Evolutionary conservation across 2,797 vertebrate genomes (phyloP).

Genomic region (Thamnophis elegans): DNA sequence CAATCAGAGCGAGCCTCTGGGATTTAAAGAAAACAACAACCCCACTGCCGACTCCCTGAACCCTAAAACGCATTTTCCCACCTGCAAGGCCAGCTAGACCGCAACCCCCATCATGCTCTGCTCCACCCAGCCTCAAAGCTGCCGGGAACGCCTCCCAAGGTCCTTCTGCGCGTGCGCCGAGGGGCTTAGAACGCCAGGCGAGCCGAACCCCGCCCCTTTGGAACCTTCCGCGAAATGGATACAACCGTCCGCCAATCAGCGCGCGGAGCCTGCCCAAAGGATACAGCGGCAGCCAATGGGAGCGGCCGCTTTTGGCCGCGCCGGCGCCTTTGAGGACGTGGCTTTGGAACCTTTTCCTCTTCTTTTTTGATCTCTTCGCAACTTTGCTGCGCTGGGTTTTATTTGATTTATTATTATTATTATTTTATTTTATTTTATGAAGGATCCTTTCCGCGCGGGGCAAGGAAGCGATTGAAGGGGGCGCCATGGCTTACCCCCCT

Average conservation of each 20-base stretch:
- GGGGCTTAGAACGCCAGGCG: background rate
- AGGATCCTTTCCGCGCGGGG: background rate
- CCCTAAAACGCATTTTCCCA: background rate
- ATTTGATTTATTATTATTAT: too few relatives aligned
- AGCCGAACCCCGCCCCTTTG: constrained; percentile 36
- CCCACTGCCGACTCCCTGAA: background rate
- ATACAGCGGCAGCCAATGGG: background rate
- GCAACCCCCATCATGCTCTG: background rate
- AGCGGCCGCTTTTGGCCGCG: background rate
- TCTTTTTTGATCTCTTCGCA: background rate
- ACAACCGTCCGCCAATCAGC: background rate
- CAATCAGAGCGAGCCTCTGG: background rate
- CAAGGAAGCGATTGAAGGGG: background rate
- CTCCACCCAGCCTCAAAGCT: too few relatives aligned
- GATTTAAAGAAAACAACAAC: background rate
- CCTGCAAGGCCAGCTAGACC: background rate
- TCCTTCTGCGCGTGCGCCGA: background rate
- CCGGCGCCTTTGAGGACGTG: constrained; percentile 28
- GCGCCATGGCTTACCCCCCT: constrained; percentile 20
- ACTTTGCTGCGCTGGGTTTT: background rate
- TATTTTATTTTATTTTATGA: background rate
- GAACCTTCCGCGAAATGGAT: background rate
- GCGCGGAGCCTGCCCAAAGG: background rate
- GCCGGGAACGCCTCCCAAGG: background rate
- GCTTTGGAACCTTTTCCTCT: background rate